These are phyloP conservation scores for Chiroxiphia lanceolata DNA, from an alignment of 2,797 vertebrate genomes.

Conservation along the genomic window DNA sequence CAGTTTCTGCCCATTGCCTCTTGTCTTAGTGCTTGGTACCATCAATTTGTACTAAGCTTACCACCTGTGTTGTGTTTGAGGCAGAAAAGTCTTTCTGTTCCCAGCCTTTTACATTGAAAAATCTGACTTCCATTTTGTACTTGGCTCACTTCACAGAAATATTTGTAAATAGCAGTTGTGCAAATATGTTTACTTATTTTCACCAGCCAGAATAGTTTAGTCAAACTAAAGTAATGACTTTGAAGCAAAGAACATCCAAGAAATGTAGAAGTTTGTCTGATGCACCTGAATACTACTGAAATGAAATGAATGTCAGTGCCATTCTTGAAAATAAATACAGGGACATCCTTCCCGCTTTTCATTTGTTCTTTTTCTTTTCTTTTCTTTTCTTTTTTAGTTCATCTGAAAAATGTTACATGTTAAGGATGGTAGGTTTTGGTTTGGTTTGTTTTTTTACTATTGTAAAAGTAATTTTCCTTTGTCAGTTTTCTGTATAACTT, in stretches of 20 bases:
- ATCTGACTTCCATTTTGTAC: background rate
- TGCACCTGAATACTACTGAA: background rate
- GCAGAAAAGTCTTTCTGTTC: background rate
- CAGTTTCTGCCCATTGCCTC: background rate
- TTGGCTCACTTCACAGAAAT: background rate
- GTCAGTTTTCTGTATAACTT: background rate
- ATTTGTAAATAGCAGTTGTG: background rate
- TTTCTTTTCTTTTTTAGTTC: background rate
- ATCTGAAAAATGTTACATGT: background rate
- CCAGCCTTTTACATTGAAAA: background rate
- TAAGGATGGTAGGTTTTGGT: rapidly evolving
- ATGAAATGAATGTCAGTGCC: rapidly evolving
- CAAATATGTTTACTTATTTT: background rate
- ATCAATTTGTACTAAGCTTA: background rate
- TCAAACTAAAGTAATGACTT: background rate
- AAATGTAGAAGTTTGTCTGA: background rate
- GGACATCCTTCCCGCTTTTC: background rate
- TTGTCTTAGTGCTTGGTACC: background rate
- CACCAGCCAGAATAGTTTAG: background rate
- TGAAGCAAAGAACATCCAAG: background rate
- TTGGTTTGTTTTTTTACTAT: background rate
- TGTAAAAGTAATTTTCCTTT: background rate
- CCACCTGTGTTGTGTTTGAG: background rate
- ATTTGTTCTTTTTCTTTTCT: rapidly evolving
- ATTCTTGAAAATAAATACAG: background rate